Conservation (phyloP, 2,113 vertebrate species). For the Sclerurus mexicanus region DNA sequence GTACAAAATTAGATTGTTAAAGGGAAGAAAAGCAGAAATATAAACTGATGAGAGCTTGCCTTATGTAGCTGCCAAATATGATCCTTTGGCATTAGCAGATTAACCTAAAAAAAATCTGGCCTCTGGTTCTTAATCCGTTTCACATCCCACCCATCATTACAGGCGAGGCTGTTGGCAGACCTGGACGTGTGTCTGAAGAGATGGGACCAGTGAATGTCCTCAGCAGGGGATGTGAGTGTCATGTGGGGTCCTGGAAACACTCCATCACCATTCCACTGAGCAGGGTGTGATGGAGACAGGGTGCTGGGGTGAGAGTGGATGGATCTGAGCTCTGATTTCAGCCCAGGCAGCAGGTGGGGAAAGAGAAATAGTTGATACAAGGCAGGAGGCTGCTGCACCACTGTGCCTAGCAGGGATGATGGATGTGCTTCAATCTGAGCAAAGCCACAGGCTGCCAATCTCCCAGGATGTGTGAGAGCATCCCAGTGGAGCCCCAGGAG, state of each 20-base stretch:
- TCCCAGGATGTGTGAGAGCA: neutral
- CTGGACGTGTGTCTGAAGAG: neutral
- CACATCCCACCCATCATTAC: neutral
- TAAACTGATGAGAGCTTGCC: neutral
- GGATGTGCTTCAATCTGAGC: neutral
- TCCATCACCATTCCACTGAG: neutral
- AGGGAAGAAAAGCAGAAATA: constrained; percentile 23
- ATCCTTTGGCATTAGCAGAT: constrained; percentile 33
- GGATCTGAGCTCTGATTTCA: neutral
- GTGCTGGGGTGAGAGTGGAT: neutral
- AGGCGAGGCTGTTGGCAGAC: neutral
- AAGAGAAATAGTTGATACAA: neutral
- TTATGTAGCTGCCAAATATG: neutral
- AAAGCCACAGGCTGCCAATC: neutral
- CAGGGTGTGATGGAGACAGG: neutral
- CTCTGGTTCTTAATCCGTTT: neutral
- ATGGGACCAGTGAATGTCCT: neutral
- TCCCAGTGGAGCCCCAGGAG: neutral
- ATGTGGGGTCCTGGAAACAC: neutral
- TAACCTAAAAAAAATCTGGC: neutral
- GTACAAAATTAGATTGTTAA: neutral
- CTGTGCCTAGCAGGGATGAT: rapidly evolving
- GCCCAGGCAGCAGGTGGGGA: neutral
- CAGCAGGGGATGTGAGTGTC: neutral
- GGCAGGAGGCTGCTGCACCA: neutral